Evolutionary conservation across 1,140 invertebrate genomes (phyloP), one percentile per base, ranked within the genome.

Genomic region (Drosophila subpulchrella): DNA sequence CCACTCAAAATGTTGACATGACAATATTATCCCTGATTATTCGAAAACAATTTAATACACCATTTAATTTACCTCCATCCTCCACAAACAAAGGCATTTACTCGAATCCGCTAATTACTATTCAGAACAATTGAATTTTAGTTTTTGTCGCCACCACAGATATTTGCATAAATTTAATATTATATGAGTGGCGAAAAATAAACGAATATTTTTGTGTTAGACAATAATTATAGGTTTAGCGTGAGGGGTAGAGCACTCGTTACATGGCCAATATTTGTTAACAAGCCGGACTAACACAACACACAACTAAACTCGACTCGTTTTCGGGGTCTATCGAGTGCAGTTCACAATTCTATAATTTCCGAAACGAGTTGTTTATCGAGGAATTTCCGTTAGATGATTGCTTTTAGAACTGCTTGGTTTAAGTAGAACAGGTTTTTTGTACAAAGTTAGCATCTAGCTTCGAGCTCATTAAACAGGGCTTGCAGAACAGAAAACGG

Each of bases 181-280:
- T 75, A 53, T 54, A 20, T 41, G 51, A 44, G 34, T 17, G 53
- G 68, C 42, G 57, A 55, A 48, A 55, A 54, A 72, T 60, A 65
- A 74, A 34, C 46, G 20, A 70, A 41, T 56, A 75, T 56, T 48
- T 68, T 57, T 66, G 57, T 70, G 78, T 74, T 78, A 73, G 63
- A 81, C 74, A 81, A 61, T 67, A 72, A 73, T 68, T 81, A 72
- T 77, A 67, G 59, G 58, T 53, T 50, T 39, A 13, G 5, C n/a
- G 0, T 4, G 11, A 30, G 24, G 44, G 66, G 30, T 4, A 17
- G 15, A 30, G n/a, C 41, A 57, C 24, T 56, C 34, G 50, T 50
- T 68, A 86, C 78, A 88, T 53, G 76, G 53, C 58, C 58, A 83
- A 83, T 79, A 83, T 76, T 76, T 84, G 77, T 84, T 76, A 84